phyloP scores from a whole-genome alignment of 2,888 invertebrate genomes.

The Apomyelois bistriatella region DNA sequence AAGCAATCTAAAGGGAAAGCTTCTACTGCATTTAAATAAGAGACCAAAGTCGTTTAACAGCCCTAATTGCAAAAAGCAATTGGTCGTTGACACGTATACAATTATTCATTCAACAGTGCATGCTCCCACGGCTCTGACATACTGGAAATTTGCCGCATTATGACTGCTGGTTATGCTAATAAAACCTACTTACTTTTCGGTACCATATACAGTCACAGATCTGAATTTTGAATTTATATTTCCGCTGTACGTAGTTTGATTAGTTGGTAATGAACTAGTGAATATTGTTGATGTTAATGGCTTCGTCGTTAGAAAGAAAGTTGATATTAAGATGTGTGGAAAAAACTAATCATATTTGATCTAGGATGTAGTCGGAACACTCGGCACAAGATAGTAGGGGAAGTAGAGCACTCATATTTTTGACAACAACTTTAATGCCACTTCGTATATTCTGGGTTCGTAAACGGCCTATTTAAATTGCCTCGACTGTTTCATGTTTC shows the following conservation, averaged over 20 bases:
- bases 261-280: neutral
- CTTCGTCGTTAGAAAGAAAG: neutral
- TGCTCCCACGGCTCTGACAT: constrained; percentile 21
- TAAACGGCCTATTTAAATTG: no score
- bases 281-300: neutral
- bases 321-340: neutral
- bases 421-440: no score
- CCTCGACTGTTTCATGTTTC: no score
- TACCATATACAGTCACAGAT: neutral
- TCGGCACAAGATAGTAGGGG: no score
- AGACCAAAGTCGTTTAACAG: no score
- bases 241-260: neutral
- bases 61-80: constrained; percentile 14
- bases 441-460: no score
- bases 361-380: no score
- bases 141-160: constrained; percentile 16
- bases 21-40: neutral
- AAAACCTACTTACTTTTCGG: constrained; percentile 12
- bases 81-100: constrained; percentile 19
- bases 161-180: constrained; percentile 14
- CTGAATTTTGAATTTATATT: neutral
- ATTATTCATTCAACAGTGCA: constrained; percentile 18
- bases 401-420: no score
- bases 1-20: no score
- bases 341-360: no score